Conservation (phyloP, 2,888 invertebrate genomes). For the Laothoe populi region DNA sequence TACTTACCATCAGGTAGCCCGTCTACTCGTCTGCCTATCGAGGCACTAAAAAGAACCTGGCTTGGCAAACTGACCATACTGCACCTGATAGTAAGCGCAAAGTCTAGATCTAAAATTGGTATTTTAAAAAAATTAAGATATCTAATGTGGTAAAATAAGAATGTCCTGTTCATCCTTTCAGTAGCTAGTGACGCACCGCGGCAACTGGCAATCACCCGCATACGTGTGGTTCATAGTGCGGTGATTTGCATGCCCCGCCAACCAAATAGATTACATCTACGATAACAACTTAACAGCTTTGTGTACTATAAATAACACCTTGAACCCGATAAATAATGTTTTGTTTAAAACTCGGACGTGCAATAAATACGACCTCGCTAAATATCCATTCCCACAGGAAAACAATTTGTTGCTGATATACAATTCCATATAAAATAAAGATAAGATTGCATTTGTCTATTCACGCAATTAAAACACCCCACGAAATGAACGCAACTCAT, state of each 20-base stretch:
- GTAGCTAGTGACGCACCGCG: conserved; percentile 49
- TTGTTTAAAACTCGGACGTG: not conserved
- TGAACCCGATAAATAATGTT: not conserved
- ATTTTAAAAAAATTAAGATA: too few species aligned
- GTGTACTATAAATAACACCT: conserved; percentile 27
- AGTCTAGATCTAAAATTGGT: too few species aligned
- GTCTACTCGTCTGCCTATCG: too few species aligned
- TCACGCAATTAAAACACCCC: conserved; percentile 66
- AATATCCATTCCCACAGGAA: conserved; percentile 61
- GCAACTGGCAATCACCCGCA: conserved; percentile 59
- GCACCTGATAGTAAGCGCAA: too few species aligned
- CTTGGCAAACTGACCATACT: too few species aligned
- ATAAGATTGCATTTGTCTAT: conserved; percentile 67
- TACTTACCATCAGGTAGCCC: too few species aligned
- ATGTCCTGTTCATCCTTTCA: conserved; percentile 37
- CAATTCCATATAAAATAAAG: conserved; percentile 56
- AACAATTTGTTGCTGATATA: conserved; percentile 55
- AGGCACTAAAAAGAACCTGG: too few species aligned
- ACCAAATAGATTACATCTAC: conserved; percentile 34
- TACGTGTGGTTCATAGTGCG: conserved; percentile 53
- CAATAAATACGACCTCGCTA: conserved; percentile 1
- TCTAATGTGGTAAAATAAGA: conserved; percentile 3
- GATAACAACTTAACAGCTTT: conserved; percentile 37
- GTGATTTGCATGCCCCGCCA: conserved; percentile 79
- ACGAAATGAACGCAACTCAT: conserved; percentile 49